Evolutionary conservation across 2,888 invertebrate genomes (phyloP).

Genomic region (Conomelus anceps): DNA sequence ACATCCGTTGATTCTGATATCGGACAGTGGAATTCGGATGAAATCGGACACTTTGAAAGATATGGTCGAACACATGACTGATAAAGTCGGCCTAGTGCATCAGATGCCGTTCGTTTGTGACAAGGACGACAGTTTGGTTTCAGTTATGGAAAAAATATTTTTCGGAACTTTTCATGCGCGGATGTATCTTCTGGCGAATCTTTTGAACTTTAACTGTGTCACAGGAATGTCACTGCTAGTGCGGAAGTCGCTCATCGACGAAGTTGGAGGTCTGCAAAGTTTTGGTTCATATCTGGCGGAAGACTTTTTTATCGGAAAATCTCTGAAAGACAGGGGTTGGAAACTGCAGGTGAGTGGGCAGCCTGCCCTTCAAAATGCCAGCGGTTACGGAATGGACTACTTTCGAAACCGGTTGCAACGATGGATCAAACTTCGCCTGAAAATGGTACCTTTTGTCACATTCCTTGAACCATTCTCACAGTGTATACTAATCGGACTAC

Average conservation of each 20-base stretch:
- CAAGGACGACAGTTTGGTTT: slow-evolving; percentile 82
- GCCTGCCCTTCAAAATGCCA: slow-evolving; percentile 94
- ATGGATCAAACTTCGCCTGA: slow-evolving; percentile 92
- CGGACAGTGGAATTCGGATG: slow-evolving; percentile 94
- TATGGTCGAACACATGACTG: slow-evolving; percentile 88
- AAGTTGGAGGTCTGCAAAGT: slow-evolving; percentile 81
- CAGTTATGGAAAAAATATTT: slow-evolving; percentile 86
- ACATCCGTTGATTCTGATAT: slow-evolving; percentile 85
- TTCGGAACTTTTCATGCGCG: slow-evolving; percentile 97
- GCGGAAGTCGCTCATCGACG: slow-evolving; percentile 80
- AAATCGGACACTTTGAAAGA: slow-evolving; percentile 88
- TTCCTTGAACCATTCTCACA: slow-evolving; percentile 91
- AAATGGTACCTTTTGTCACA: slow-evolving; percentile 89
- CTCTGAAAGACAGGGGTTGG: slow-evolving; percentile 82
- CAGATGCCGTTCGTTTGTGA: slow-evolving; percentile 95
- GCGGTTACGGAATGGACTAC: slow-evolving; percentile 73
- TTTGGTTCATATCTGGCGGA: slow-evolving; percentile 95
- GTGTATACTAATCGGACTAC: slow-evolving; percentile 85
- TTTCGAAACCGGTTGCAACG: slow-evolving; percentile 62
- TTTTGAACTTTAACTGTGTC: slow-evolving; percentile 89
- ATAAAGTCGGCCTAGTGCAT: slow-evolving; percentile 88
- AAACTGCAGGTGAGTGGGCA: slow-evolving; percentile 82
- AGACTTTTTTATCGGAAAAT: slow-evolving; percentile 95
- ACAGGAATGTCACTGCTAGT: slow-evolving; percentile 98
- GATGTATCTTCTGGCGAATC: slow-evolving; percentile 88